Evolutionary conservation across 2,113 vertebrate species (phyloP).

Genomic region (Neodon shergylaensis): DNA sequence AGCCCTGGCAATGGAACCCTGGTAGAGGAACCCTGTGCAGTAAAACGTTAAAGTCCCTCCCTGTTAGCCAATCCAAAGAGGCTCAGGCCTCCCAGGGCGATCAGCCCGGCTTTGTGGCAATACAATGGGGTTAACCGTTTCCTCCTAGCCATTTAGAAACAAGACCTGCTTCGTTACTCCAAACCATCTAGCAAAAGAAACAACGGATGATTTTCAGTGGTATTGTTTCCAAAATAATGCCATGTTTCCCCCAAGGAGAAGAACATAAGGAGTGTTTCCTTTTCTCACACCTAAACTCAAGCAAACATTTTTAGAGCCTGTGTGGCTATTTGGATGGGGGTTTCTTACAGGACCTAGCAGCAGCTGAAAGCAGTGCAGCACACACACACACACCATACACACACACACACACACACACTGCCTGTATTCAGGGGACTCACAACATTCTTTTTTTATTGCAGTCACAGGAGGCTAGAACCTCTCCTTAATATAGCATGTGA

Average conservation of each 20-base stretch:
- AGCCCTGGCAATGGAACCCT: constrained; percentile 69
- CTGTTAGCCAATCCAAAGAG: constrained; percentile 79
- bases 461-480: background rate
- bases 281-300: background rate
- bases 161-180: constrained; percentile 80
- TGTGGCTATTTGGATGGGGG: background rate
- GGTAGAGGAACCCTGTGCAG: constrained; percentile 70
- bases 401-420: background rate
- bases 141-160: constrained; percentile 88
- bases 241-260: background rate
- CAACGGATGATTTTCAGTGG: background rate
- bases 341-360: background rate
- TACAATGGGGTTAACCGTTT: constrained; percentile 96
- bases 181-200: constrained; percentile 78
- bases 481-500: background rate
- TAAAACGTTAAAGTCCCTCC: constrained; percentile 75
- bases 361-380: background rate
- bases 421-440: background rate
- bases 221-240: constrained; percentile 3
- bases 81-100: constrained; percentile 87
- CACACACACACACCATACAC: background rate
- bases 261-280: background rate
- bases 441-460: background rate
- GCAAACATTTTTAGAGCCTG: constrained; percentile 54
- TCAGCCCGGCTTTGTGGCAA: constrained; percentile 93